Base-by-base conservation (phyloP, 1,140 invertebrate genomes). In the Lasioglossum albipes region DNA sequence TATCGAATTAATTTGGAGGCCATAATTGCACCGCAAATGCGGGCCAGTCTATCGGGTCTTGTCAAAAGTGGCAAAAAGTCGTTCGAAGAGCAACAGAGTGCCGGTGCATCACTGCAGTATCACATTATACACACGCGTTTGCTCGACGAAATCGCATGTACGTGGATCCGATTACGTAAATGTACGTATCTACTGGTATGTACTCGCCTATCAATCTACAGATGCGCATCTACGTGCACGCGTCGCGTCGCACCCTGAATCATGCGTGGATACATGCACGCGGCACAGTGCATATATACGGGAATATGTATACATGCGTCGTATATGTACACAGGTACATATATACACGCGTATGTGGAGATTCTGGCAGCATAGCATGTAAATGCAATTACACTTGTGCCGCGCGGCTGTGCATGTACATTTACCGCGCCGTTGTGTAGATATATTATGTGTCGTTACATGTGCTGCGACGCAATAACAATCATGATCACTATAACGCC, bases 191-290 rank as follows among this genome's bases (percentile, higher is more conserved):
- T 42, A 64, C 68, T 4, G 42, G 42, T 71, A 78, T 71, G 45
- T 71, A 71, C 57, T n/a, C 31, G 59, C 67, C 75, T 71, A 78
- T 78, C 75, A 78, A 78, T 78, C 75, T 78, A 71, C 67, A 71
- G 75, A 78, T 70, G 66, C 12, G 68, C 75, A 41, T 78, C 77
- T 66, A 73, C 77, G 31, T 31, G 59, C 36, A n/a, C 70, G 4
- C 27, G 4, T n/a, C 70, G 4, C 27, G 4, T n/a, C 31, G n/a
- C 45, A 27, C 49, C n/a, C 7, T 20, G 49, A 41, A 78, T 69
- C 54, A n/a, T 7, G 68, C 27, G 20, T 42, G 10, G 16, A 10
- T 1, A 9, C 20, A 31, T 27, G 18, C 16, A 22, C 7, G 57
- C 7, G 52, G 22, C 57, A 9, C 9, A n/a, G 18, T 9, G n/a